A percentile compares a stretch with the other conserved stretches of the same genome.
These are phyloP conservation scores for Okamejei kenojei DNA, from an alignment of 2,797 vertebrate species.

Conservation along the genomic window DNA sequence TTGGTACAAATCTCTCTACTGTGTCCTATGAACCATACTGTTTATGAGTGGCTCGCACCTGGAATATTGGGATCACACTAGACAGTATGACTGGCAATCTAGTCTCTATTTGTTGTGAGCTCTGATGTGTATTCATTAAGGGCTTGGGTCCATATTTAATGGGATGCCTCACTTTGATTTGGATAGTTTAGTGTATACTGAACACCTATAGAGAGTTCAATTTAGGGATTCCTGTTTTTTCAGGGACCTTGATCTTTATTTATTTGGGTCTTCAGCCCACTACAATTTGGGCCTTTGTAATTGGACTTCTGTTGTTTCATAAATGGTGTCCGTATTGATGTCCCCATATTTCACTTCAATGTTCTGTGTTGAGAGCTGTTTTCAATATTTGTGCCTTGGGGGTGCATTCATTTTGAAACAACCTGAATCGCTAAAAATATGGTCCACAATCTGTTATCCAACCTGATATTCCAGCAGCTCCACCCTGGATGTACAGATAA, in stretches of 20 bases:
- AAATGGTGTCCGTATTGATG: background rate
- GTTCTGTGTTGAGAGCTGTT: background rate
- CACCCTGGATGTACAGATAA: background rate
- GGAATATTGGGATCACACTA: background rate
- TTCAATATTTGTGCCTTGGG: background rate
- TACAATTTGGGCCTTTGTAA: no score
- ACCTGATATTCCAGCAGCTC: slow-evolving; percentile 20
- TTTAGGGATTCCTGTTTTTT: background rate
- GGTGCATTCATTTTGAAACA: background rate
- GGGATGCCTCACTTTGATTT: background rate
- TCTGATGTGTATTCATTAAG: background rate
- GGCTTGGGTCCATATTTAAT: background rate
- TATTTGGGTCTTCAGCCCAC: background rate
- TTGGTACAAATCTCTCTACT: background rate
- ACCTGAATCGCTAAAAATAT: background rate
- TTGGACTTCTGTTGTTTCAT: no score
- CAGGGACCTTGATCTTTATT: no score
- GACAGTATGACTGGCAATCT: background rate
- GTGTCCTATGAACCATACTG: background rate
- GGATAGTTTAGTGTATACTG: background rate
- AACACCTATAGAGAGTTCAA: background rate
- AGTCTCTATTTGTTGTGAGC: background rate
- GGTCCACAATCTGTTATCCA: background rate
- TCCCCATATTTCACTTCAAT: background rate
- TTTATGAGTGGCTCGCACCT: background rate